Base-by-base conservation (phyloP, 2,113 vertebrate species). In the Gobio gobio region DNA sequence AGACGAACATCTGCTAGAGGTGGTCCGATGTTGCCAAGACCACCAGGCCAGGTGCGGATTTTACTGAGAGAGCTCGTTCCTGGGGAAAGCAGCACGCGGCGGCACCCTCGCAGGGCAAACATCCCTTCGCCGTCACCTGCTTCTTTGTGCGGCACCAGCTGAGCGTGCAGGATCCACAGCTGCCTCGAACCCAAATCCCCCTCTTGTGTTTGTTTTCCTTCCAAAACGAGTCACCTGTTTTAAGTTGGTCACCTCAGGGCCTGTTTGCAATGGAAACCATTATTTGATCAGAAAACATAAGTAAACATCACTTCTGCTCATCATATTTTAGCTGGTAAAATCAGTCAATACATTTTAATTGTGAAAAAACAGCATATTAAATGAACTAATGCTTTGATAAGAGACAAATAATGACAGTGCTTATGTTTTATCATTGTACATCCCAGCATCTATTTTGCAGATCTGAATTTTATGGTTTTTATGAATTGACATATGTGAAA, bases 1-100 rank as follows among this genome's bases (percentile, higher is more conserved):
- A 86, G 66, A 73, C 4, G 85, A 87, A 83, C 89, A 90, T 88
- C 89, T 90, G 89, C 87, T 87, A 47, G 80, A 90, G 87, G 77
- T 83, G n/a, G n/a, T 58, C 64, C 61, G 29, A 74, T 10, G 66
- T 81, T 82, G 87, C 87, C 56, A 87, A 87, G 87, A 88, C 64
- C 83, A 81, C 40, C 86, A 80, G 86, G 66, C 87, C 89, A 90
- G 87, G 89, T 90, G 89, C 89, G 84, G 73, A 29, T 78, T 86
- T 81, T 68, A 83, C 77, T 36, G 51, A 26, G 74, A 54, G 64
- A 58, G 84, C 80, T 26, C 20, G 12, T 81, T 68, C 18, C 61
- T 72, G 73, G 80, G 83, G 45, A 85, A 59, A 82, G 72, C 36
- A 47, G 63, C 4, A 66, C 77, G 29, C 29, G 49, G 66, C 22